Percentiles rank a stretch among this genome's conserved stretches.
Conservation (phyloP, 1,140 invertebrate species). For the Calycopis cecrops region DNA sequence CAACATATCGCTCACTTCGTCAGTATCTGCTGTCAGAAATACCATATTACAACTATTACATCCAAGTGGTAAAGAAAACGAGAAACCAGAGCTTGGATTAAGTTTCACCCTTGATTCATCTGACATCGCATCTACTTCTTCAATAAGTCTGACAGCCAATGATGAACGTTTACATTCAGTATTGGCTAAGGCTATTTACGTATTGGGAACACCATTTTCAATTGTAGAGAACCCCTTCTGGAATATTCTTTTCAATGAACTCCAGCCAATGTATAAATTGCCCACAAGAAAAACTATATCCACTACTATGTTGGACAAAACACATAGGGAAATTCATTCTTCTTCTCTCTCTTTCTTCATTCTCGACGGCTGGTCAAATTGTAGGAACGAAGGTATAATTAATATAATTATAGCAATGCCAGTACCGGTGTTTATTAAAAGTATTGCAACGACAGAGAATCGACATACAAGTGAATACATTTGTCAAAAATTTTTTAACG, state of each 20-base stretch:
- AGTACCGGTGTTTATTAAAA: neutral
- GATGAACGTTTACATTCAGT: conserved; percentile 11
- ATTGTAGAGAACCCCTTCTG: conserved; percentile 29
- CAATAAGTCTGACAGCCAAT: neutral
- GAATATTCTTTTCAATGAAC: conserved; percentile 24
- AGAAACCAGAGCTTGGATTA: too few relatives aligned
- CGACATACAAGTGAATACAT: too few relatives aligned
- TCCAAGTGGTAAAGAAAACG: too few relatives aligned
- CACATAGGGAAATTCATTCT: neutral
- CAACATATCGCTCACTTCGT: too few relatives aligned
- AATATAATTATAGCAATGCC: conserved; percentile 4
- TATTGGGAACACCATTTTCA: conserved; percentile 22
- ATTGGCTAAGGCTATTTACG: conserved; percentile 27
- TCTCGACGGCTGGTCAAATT: neutral
- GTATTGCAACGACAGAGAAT: too few relatives aligned
- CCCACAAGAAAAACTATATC: conserved; percentile 25
- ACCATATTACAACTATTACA: too few relatives aligned
- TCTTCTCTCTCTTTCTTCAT: neutral
- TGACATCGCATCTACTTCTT: too few relatives aligned
- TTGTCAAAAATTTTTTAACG: too few relatives aligned
- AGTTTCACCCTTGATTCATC: too few relatives aligned
- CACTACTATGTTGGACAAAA: conserved; percentile 23
- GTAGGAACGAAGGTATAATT: conserved; percentile 3
- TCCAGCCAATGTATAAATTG: conserved; percentile 26
- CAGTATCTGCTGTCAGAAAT: too few relatives aligned